Conservation (phyloP, 2,797 vertebrate genomes). For the Manis pentadactyla region DNA sequence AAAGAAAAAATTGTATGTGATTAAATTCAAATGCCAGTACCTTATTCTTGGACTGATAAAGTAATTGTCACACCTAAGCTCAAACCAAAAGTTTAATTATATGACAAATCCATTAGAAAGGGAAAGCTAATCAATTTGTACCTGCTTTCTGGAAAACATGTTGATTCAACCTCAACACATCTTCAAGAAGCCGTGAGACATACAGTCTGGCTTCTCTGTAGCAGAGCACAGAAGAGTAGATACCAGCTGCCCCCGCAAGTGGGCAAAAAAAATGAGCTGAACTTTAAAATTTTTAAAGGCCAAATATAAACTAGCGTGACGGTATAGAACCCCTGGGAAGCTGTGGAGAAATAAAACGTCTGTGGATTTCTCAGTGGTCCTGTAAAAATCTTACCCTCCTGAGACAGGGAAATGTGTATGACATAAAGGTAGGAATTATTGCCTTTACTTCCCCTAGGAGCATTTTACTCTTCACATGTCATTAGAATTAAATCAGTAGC, state of each 20-base stretch:
- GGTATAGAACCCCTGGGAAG: background rate
- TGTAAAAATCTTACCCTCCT: background rate
- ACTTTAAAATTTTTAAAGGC: background rate
- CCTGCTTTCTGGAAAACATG: slow-evolving; percentile 50
- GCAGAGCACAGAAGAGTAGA: background rate
- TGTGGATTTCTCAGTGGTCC: background rate
- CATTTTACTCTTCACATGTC: background rate
- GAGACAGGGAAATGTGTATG: background rate
- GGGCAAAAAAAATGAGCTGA: background rate
- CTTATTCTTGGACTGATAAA: slow-evolving; percentile 2
- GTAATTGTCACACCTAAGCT: slow-evolving; percentile 45
- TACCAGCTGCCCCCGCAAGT: background rate
- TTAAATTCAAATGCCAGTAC: slow-evolving; percentile 59
- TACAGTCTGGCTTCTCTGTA: too few relatives aligned
- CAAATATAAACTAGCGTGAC: background rate
- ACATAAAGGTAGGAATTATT: background rate
- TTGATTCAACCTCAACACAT: background rate
- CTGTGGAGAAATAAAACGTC: background rate
- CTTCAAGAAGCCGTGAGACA: too few relatives aligned
- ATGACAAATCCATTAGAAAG: slow-evolving; percentile 64
- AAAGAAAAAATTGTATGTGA: slow-evolving; percentile 35
- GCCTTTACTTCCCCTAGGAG: background rate
- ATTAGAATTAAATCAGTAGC: background rate
- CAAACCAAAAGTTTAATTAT: slow-evolving; percentile 49
- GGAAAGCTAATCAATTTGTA: slow-evolving; percentile 52